Percentiles rank a stretch among this genome's conserved stretches.
Evolutionary conservation across 2,113 vertebrate genomes (phyloP).

Genomic region (Leucosticte australis): DNA sequence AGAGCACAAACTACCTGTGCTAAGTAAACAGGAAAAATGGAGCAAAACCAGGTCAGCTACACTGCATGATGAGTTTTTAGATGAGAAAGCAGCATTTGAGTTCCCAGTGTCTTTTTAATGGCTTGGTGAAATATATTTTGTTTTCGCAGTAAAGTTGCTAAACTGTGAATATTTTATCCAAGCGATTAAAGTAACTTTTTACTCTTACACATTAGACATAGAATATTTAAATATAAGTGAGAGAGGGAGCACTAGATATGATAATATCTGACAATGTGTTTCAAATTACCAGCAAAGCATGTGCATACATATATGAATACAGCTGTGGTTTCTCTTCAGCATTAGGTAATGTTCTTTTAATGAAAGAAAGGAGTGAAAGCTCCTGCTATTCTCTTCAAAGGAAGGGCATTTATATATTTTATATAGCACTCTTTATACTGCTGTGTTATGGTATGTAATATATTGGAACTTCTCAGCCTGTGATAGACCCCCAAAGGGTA

Average conservation of each 20-base stretch:
- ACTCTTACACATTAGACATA: background rate
- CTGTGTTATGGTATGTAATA: slow-evolving; percentile 53
- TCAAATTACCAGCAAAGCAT: slow-evolving; percentile 47
- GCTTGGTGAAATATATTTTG: background rate
- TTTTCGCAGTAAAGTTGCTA: slow-evolving; percentile 4
- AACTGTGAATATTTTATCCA: slow-evolving; percentile 18
- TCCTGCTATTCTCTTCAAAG: slow-evolving; percentile 59
- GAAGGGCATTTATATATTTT: slow-evolving; percentile 37
- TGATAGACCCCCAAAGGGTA: slow-evolving; percentile 45
- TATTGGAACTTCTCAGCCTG: slow-evolving; percentile 50
- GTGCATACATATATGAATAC: slow-evolving; percentile 12
- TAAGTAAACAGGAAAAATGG: background rate
- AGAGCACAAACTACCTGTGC: background rate
- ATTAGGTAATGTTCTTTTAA: slow-evolving; percentile 36
- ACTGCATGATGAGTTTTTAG: background rate
- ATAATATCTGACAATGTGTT: slow-evolving; percentile 51
- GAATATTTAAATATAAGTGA: background rate
- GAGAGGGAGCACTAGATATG: background rate
- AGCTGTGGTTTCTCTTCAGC: slow-evolving; percentile 42
- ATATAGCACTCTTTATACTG: slow-evolving; percentile 21
- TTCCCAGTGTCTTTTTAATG: background rate
- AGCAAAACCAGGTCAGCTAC: background rate
- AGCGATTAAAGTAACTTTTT: background rate
- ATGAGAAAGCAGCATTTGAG: background rate
- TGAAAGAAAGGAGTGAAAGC: slow-evolving; percentile 34